Evolutionary conservation across 2,113 vertebrate species (phyloP).

Genomic region (Candoia aspera): DNA sequence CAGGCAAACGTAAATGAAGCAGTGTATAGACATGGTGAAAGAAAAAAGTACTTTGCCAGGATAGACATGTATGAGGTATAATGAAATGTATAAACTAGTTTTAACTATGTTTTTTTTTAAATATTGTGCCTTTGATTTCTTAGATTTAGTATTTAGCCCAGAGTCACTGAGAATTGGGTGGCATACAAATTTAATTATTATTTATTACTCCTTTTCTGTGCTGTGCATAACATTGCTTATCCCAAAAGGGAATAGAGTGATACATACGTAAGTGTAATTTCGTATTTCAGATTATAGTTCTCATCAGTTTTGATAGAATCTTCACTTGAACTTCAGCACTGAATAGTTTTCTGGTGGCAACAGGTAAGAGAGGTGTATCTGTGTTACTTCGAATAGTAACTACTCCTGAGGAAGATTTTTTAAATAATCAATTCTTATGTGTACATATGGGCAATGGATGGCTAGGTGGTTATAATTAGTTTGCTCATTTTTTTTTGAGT

Average conservation of each 20-base stretch:
- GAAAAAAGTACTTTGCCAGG: neutral
- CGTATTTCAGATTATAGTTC: neutral
- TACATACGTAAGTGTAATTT: neutral
- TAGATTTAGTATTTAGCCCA: neutral
- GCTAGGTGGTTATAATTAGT: neutral
- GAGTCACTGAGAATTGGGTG: neutral
- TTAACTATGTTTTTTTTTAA: neutral
- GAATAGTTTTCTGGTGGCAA: slow-evolving; percentile 8
- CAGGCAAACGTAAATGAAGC: neutral
- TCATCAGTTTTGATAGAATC: neutral
- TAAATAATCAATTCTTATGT: neutral
- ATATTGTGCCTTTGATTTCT: neutral
- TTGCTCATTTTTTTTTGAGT: neutral
- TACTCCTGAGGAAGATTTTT: neutral
- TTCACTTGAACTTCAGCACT: neutral
- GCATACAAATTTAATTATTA: neutral
- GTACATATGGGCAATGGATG: neutral
- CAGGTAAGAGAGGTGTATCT: slow-evolving; percentile 6
- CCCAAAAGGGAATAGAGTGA: neutral
- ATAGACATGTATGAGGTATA: neutral
- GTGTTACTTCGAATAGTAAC: neutral
- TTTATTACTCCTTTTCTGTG: neutral
- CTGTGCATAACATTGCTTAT: neutral
- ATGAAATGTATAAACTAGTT: neutral
- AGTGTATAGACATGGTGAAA: neutral